Base-by-base conservation (phyloP, 2,888 invertebrate species). In the Nymphalis c-album region DNA sequence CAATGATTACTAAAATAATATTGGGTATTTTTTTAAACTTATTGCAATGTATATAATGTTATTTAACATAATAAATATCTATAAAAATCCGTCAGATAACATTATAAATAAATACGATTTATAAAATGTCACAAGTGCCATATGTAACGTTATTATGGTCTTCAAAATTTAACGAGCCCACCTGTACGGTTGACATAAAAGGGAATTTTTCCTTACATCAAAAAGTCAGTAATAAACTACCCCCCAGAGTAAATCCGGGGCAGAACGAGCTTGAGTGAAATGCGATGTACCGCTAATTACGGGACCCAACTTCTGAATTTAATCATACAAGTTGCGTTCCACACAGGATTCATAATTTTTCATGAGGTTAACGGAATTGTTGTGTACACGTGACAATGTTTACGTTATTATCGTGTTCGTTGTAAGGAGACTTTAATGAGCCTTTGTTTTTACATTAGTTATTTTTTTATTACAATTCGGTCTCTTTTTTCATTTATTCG, bases 261-360 rank as follows among this genome's bases (percentile, higher is more conserved):
- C 82, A 82, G 81, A 84, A 83, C 80, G 84, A 67, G 76, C 77
- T 87, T 87, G 91, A 92, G 91, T 92, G 91, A 90, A 91, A 88
- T 89, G 88, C 88, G 82, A 87, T 91, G 92, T 92, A 80, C 80
- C 77, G 75, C 86, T 91, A 91, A 92, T 92, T 91, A 91, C 85
- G 76, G 73, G 69, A 79, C 77, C 40, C 85, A 92, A 92, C 90
- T 92, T 91, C 86, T 87, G 90, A 91, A 91, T 91, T 91, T 91
- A 91, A 91, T 91, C 89, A 91, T 85, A 82, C 87, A 90, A 91
- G 82, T 92, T 91, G 78, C 78, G 83, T 88, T 85, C 80, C 87
- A 78, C 80, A 74, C 71, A 74, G 80, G 80, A 84, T 83, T 83
- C 85, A 87, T 90, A 86, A 90, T 89, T 90, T 90, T 90, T 90